Evolutionary conservation across 2,888 invertebrate genomes (phyloP), one percentile per base, ranked within the genome.

Genomic region (Lumbricus terrestris): DNA sequence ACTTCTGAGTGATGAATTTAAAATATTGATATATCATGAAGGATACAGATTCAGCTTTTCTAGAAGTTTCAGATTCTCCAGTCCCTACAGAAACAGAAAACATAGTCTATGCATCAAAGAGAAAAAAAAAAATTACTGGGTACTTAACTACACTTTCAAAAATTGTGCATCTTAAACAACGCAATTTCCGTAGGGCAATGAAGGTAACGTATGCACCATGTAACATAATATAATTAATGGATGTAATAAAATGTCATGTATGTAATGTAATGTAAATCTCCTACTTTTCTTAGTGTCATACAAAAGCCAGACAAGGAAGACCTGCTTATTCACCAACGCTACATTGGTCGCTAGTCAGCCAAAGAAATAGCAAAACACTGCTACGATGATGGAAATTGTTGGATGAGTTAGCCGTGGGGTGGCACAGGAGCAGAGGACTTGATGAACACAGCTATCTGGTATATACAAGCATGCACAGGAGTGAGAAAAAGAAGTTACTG

Each of bases 11-110:
- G 69, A n/a, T n/a, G n/a, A 69, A 69, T 8, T 11, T n/a, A n/a
- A n/a, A n/a, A n/a, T n/a, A 69, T 29, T 16, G n/a, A 69, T 11
- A 69, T n/a, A 34, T 40, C 29, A 15, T 85, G 90, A 94, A 94
- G 94, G 94, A 94, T 94, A 95, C 94, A 95, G 93, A 90, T 95
- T 95, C 18, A 95, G 91, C 91, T 93, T 95, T 91, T 95, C 94
- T 91, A 95, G 91, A 90, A 94, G 89, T 89, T 94, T 93, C 82
- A 95, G 91, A 91, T 93, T 93, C 91, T 95, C 94, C 91, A 95
- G 90, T 34, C 95, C 95, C 94, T 95, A 93, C 89, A 69, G 29
- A 69, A 69, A 69, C 29, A 69, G n/a, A 69, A 69, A 1, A 69
- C 29, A n/a, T n/a, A 69, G n/a, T 8, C 29, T 54, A 69, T 13